A percentile compares a stretch with the other conserved stretches of the same genome.
Evolutionary conservation across 2,797 vertebrate species (phyloP).

Genomic region (Ispidina lecontei): DNA sequence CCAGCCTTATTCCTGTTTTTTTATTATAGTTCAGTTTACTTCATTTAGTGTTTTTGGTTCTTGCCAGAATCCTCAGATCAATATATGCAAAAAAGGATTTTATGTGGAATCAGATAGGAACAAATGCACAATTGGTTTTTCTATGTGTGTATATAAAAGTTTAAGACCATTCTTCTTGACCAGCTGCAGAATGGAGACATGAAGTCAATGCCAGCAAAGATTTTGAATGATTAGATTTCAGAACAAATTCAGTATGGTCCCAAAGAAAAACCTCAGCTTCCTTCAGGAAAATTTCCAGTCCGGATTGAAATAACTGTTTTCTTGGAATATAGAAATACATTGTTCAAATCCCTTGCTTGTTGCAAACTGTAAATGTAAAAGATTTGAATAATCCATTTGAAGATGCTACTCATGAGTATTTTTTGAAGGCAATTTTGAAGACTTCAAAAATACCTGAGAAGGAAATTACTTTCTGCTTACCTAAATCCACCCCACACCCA

Average conservation of each 20-base stretch:
- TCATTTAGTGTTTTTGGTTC: background rate
- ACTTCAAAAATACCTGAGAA: background rate
- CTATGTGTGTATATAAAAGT: background rate
- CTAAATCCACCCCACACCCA: background rate
- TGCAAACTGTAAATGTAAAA: background rate
- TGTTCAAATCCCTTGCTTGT: background rate
- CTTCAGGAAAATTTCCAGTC: background rate
- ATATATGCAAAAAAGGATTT: background rate
- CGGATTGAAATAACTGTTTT: background rate
- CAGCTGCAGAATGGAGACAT: background rate
- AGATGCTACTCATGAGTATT: background rate
- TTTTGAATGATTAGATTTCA: background rate
- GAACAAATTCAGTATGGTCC: background rate
- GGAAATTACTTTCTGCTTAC: conserved; percentile 19
- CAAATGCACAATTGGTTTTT: background rate
- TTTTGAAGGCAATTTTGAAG: background rate
- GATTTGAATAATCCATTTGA: background rate
- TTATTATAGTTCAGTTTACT: background rate
- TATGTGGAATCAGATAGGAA: background rate
- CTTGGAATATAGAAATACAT: background rate
- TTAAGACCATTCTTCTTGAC: background rate
- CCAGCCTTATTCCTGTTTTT: background rate
- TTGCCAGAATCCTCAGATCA: background rate
- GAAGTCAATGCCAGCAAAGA: background rate
- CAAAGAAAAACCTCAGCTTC: background rate